Conservation (phyloP, 2,113 vertebrate species). For the Peromyscus maniculatus region DNA sequence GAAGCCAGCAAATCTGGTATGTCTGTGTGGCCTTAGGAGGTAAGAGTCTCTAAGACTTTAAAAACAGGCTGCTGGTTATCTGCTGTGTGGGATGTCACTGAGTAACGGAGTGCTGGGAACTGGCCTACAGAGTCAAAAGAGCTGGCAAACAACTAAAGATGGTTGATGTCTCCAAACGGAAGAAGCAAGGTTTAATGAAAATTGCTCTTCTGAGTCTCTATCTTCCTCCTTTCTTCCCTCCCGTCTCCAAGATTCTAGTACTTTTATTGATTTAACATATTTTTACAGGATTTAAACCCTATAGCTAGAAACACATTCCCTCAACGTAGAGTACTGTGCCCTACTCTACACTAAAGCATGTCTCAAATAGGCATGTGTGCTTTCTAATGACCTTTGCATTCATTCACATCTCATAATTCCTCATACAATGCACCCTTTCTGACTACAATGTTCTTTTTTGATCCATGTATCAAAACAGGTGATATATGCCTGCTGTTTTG, state of each 20-base stretch:
- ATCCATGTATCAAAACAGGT: neutral
- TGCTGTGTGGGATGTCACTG: neutral
- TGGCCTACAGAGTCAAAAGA: neutral
- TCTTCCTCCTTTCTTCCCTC: neutral
- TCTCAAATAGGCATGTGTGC: neutral
- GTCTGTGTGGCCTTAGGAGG: neutral
- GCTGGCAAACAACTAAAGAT: neutral
- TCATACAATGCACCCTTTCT: neutral
- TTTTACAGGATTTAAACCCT: neutral
- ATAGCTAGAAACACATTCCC: conserved; percentile 6
- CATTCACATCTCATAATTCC: conserved; percentile 33
- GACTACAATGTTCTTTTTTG: neutral
- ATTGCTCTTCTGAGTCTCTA: neutral
- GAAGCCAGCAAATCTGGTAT: neutral
- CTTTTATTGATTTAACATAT: conserved; percentile 38
- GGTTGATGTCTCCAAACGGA: neutral
- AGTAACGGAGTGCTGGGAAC: neutral
- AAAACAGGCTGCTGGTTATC: neutral
- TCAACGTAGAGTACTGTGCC: neutral
- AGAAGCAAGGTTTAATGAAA: neutral
- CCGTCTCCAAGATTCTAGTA: neutral
- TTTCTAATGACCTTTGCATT: neutral
- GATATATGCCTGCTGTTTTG: neutral
- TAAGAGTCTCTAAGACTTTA: neutral
- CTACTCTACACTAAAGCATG: neutral